These are phyloP conservation scores for Austrolebias charrua DNA, from an alignment of 2,797 vertebrate genomes.

Conservation along the genomic window DNA sequence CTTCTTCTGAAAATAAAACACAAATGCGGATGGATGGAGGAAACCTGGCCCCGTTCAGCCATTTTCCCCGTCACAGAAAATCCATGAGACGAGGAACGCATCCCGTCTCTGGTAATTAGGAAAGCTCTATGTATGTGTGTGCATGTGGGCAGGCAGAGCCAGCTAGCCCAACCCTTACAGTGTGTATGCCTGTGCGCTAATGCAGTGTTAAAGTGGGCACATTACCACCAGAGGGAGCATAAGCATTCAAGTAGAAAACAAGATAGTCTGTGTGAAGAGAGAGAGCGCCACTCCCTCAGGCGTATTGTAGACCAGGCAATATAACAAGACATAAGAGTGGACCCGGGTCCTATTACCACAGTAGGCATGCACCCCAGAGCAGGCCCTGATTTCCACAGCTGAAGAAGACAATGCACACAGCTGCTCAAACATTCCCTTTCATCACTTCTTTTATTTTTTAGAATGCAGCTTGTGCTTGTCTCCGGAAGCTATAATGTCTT, in stretches of 20 bases:
- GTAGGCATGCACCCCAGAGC: conserved; percentile 66
- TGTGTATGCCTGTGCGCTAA: conserved; percentile 70
- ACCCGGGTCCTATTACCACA: conserved; percentile 74
- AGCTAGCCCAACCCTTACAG: conserved; percentile 63
- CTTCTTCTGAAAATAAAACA: conserved; percentile 36
- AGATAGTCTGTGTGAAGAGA: conserved; percentile 77
- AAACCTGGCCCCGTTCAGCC: conserved; percentile 47
- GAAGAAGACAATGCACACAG: conserved; percentile 68
- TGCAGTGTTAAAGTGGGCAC: conserved; percentile 81
- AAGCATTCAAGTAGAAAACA: conserved; percentile 83
- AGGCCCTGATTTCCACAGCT: conserved; percentile 38
- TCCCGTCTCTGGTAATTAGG: conserved; percentile 64
- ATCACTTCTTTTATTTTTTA: conserved; percentile 39
- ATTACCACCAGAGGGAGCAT: conserved; percentile 88
- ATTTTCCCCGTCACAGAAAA: conserved; percentile 56
- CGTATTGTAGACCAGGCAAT: conserved; percentile 73
- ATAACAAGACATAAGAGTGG: conserved; percentile 79
- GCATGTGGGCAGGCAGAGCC: conserved; percentile 57
- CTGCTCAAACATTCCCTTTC: conserved; percentile 72
- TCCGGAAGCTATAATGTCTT: conserved; percentile 55
- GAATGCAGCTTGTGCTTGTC: conserved; percentile 62
- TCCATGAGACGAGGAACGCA: conserved; percentile 61
- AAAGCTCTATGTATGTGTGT: conserved; percentile 51
- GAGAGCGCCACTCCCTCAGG: conserved; percentile 74
- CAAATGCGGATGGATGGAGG: conserved; percentile 44